These are phyloP conservation scores for Rhagonycha lutea DNA, from an alignment of 2,888 invertebrate genomes.

Conservation along the genomic window DNA sequence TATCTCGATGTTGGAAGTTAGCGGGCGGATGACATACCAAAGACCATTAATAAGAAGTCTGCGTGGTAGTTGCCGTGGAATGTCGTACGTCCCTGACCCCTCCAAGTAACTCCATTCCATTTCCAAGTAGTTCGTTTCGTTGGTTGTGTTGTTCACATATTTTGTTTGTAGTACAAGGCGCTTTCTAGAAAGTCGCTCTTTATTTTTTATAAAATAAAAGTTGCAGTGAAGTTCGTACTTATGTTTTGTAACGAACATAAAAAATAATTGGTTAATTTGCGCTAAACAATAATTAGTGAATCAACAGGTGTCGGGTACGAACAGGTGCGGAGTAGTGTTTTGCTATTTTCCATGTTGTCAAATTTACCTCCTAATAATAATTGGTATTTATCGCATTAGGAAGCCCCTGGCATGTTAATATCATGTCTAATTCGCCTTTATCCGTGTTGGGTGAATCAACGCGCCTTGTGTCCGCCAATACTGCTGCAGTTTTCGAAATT, in stretches of 20 bases:
- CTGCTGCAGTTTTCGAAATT: constrained; percentile 88
- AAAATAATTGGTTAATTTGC: constrained; percentile 3
- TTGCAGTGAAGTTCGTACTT: constrained; percentile 11
- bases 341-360: constrained; percentile 3
- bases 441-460: constrained; percentile 87
- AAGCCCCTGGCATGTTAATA: constrained; percentile 93
- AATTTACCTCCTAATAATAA: neutral
- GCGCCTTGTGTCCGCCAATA: constrained; percentile 86
- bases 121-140: constrained; percentile 11
- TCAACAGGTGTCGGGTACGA: constrained; percentile 27
- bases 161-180: constrained; percentile 22
- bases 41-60: neutral
- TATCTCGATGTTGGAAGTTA: neutral
- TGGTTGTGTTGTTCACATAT: constrained; percentile 14
- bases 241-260: neutral
- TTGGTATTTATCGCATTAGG: constrained; percentile 60
- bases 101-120: constrained; percentile 33
- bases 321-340: constrained; percentile 21
- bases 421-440: constrained; percentile 76
- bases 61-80: constrained; percentile 38
- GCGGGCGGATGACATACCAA: neutral
- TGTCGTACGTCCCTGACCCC: constrained; percentile 44
- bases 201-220: constrained; percentile 7
- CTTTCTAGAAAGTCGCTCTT: constrained; percentile 26
- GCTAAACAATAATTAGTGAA: constrained; percentile 2